Conservation (phyloP, 1,140 invertebrate genomes). For the Ips nitidus region DNA sequence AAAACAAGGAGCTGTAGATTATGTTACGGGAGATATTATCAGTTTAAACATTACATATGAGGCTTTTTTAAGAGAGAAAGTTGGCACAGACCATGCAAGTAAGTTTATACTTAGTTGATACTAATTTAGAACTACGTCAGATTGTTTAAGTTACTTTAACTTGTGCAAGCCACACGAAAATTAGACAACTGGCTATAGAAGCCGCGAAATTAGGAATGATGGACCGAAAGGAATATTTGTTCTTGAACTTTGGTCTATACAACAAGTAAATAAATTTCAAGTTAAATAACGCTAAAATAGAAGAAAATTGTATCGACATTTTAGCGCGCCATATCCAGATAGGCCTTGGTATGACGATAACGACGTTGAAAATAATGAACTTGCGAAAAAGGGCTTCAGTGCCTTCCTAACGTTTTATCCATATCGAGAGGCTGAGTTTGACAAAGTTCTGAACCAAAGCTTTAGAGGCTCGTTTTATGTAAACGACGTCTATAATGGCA, state of each 20-base stretch:
- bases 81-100: conserved; percentile 56
- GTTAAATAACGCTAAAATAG: neutral
- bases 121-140: neutral
- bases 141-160: conserved; percentile 80
- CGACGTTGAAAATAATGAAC: conserved; percentile 81
- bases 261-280: conserved; percentile 67
- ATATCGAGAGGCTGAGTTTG: conserved; percentile 54
- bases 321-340: conserved; percentile 41
- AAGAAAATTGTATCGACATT: neutral
- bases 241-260: conserved; percentile 96
- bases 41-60: conserved; percentile 54
- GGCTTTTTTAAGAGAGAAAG: conserved; percentile 52
- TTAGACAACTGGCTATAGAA: conserved; percentile 85
- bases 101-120: conserved; percentile 41
- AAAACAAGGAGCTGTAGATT: conserved; percentile 56
- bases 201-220: conserved; percentile 92
- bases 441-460: conserved; percentile 32
- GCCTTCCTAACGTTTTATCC: conserved; percentile 87
- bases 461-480: conserved; percentile 43
- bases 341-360: conserved; percentile 74
- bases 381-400: conserved; percentile 85
- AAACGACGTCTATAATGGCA: conserved; percentile 89
- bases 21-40: conserved; percentile 57
- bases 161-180: conserved; percentile 85
- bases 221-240: conserved; percentile 94